phyloP scores from a whole-genome alignment of 1,140 invertebrate genomes.

The Zaprionus vittiger region DNA sequence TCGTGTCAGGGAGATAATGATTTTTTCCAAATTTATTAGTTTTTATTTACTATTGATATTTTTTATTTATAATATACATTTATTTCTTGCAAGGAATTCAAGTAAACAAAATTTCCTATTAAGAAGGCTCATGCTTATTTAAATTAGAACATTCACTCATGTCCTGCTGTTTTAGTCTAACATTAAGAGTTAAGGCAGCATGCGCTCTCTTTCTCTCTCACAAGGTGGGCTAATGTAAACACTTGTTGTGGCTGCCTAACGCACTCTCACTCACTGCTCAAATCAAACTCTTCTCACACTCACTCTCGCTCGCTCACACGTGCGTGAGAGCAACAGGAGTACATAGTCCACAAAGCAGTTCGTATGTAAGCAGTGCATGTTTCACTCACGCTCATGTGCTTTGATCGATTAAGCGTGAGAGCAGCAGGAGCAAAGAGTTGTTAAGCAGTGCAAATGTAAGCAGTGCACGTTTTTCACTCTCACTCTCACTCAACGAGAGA shows the following conservation, averaged over 20 bases:
- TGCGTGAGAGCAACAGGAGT: not conserved
- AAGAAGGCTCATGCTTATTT: not conserved
- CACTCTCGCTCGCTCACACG: not conserved
- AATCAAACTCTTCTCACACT: not conserved
- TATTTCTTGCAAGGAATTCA: not conserved
- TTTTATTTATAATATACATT: not conserved
- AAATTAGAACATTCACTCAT: not conserved
- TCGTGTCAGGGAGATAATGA: slow-evolving; percentile 25
- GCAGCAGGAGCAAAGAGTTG: not conserved
- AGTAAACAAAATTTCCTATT: not conserved
- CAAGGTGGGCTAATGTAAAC: not conserved
- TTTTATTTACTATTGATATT: not conserved
- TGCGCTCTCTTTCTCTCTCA: not conserved
- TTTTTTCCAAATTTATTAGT: not conserved
- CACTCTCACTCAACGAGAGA: not conserved
- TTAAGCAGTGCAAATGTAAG: not conserved
- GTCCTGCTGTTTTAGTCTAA: not conserved
- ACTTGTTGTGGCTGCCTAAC: not conserved
- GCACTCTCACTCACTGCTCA: not conserved
- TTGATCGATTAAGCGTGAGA: not conserved
- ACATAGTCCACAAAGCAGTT: not conserved
- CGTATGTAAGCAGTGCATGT: not conserved
- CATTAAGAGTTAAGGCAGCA: not conserved
- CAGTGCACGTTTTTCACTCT: not conserved
- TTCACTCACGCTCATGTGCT: not conserved